Conservation (phyloP, 2,797 vertebrate genomes). For the Coregonus sp. region DNA sequence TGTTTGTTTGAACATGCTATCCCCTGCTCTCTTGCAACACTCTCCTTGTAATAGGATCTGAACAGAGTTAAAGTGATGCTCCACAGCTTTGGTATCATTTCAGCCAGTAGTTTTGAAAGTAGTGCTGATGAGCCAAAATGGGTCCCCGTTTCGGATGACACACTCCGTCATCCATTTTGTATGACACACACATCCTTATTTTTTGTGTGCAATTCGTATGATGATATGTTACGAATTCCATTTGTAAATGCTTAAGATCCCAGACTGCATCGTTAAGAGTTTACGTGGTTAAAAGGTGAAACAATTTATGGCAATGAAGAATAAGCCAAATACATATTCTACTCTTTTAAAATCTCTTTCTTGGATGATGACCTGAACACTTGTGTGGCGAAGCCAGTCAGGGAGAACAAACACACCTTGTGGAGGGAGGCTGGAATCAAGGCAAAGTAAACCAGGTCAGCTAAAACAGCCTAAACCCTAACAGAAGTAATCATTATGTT, state of each 20-base stretch:
- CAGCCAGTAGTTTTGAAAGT: too few relatives aligned
- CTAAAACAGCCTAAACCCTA: slow-evolving; percentile 45
- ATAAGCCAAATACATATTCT: slow-evolving; percentile 10
- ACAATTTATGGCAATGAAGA: slow-evolving; percentile 1
- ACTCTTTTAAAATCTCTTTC: slow-evolving; percentile 26
- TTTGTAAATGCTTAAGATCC: too few relatives aligned
- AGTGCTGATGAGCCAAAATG: too few relatives aligned
- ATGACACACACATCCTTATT: too few relatives aligned
- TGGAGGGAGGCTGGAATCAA: slow-evolving; percentile 45
- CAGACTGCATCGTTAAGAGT: slow-evolving; percentile 16
- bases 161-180: too few relatives aligned
- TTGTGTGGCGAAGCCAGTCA: slow-evolving; percentile 23
- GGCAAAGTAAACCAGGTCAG: slow-evolving; percentile 64
- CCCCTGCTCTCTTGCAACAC: slow-evolving; percentile 15
- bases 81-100: too few relatives aligned
- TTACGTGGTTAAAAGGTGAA: slow-evolving; percentile 28
- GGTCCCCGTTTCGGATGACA: too few relatives aligned
- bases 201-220: too few relatives aligned
- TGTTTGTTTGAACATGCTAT: slow-evolving; percentile 23
- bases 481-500: slow-evolving; percentile 52
- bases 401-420: neutral
- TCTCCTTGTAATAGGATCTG: slow-evolving; percentile 31
- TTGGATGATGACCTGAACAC: slow-evolving; percentile 42
- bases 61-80: too few relatives aligned
- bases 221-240: too few relatives aligned